Evolutionary conservation across 2,113 vertebrate genomes (phyloP).

Genomic region (Elachura formosa): DNA sequence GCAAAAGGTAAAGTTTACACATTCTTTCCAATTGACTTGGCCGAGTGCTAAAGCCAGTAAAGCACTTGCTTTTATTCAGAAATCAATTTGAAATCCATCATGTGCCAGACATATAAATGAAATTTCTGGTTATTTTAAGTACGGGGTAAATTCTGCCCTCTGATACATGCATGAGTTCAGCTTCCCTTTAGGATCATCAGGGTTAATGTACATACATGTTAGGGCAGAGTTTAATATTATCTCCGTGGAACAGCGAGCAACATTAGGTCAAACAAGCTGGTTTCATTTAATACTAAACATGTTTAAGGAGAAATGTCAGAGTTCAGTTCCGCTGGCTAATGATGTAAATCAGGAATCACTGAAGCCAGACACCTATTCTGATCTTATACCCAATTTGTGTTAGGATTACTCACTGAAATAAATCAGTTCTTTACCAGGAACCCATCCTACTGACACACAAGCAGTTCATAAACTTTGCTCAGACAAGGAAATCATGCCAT

Average conservation of each 20-base stretch:
- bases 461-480: not conserved
- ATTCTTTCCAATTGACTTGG: conserved; percentile 25
- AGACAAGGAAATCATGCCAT: not conserved
- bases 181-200: not conserved
- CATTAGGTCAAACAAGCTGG: not conserved
- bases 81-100: not conserved
- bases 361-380: not conserved
- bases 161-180: not conserved
- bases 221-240: conserved; percentile 22
- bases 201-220: not conserved
- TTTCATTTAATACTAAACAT: not conserved
- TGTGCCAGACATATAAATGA: not conserved
- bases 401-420: conserved; percentile 14
- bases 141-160: not conserved
- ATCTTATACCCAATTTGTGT: not conserved
- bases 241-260: not conserved
- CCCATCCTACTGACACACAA: not conserved
- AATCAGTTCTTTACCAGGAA: conserved; percentile 16
- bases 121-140: not conserved
- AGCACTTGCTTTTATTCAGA: not conserved
- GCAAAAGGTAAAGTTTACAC: conserved; percentile 43
- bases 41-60: conserved; percentile 1
- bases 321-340: not conserved
- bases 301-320: conserved; percentile 33
- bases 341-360: conserved; percentile 10